phyloP scores from a whole-genome alignment of 2,888 invertebrate genomes.

The Clunio marinus region DNA sequence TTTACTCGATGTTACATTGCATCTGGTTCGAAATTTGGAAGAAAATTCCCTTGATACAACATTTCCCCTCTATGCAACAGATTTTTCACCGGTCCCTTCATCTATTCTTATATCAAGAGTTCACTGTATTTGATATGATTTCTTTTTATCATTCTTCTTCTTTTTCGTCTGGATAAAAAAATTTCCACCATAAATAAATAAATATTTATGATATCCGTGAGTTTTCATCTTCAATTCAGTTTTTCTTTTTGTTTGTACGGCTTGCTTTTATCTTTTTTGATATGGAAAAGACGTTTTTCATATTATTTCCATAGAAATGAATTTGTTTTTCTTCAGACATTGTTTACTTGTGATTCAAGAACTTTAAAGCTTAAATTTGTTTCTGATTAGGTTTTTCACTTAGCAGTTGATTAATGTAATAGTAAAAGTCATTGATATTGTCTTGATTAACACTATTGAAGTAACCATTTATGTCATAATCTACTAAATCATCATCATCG shows the following conservation, averaged over 20 bases:
- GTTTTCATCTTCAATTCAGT: background rate
- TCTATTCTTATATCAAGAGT: no score
- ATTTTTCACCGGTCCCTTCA: no score
- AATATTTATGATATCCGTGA: slow-evolving; percentile 8
- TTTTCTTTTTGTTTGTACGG: slow-evolving; percentile 19
- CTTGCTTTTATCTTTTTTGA: background rate
- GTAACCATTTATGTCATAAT: slow-evolving; percentile 24
- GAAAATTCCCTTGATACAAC: no score
- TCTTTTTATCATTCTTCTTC: no score
- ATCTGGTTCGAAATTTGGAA: no score
- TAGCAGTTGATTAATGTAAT: slow-evolving; percentile 36
- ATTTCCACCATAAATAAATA: no score
- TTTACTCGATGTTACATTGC: no score
- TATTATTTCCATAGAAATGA: background rate
- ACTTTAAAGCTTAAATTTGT: slow-evolving; percentile 27
- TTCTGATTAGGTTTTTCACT: slow-evolving; percentile 26
- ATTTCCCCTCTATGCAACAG: no score
- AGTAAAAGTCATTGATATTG: slow-evolving; percentile 38
- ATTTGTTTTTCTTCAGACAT: background rate
- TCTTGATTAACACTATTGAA: slow-evolving; percentile 35
- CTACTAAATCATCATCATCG: slow-evolving; percentile 7
- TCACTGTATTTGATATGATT: no score
- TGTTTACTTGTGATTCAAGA: background rate
- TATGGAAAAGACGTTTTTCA: background rate
- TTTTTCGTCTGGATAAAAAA: no score